Percentiles rank a stretch among this genome's conserved stretches.
Evolutionary conservation across 2,888 invertebrate genomes (phyloP).

Genomic region (Acheta domesticus): DNA sequence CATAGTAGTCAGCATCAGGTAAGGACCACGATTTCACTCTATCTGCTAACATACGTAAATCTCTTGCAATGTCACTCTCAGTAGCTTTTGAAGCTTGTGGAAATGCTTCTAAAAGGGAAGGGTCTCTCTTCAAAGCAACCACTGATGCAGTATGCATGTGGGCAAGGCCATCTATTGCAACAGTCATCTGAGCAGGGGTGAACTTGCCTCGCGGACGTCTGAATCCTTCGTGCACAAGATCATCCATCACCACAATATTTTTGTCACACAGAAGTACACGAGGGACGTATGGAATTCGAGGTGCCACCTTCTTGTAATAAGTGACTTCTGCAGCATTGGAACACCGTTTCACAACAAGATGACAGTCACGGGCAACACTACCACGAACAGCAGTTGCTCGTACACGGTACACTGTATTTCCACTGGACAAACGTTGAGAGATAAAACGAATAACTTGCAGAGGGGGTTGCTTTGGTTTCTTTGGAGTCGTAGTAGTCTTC

Average conservation of each 20-base stretch:
- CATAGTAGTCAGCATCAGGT: background rate
- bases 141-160: constrained; percentile 9
- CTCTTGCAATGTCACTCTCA: constrained; percentile 6
- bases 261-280: background rate
- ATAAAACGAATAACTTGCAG: background rate
- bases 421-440: constrained; percentile 8
- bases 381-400: background rate
- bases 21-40: background rate
- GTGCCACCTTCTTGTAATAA: constrained; percentile 3
- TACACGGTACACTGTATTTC: background rate
- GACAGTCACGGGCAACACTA: constrained; percentile 18
- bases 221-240: background rate
- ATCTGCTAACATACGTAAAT: background rate
- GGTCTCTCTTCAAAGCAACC: constrained; percentile 2
- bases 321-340: background rate
- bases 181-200: background rate
- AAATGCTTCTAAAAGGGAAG: background rate
- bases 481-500: background rate
- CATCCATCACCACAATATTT: background rate
- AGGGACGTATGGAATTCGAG: background rate
- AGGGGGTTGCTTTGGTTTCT: background rate
- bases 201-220: background rate
- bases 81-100: background rate
- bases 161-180: background rate
- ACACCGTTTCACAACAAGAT: constrained; percentile 6